phyloP scores from a whole-genome alignment of 2,888 invertebrate species.

The Philopedon plagiatum region DNA sequence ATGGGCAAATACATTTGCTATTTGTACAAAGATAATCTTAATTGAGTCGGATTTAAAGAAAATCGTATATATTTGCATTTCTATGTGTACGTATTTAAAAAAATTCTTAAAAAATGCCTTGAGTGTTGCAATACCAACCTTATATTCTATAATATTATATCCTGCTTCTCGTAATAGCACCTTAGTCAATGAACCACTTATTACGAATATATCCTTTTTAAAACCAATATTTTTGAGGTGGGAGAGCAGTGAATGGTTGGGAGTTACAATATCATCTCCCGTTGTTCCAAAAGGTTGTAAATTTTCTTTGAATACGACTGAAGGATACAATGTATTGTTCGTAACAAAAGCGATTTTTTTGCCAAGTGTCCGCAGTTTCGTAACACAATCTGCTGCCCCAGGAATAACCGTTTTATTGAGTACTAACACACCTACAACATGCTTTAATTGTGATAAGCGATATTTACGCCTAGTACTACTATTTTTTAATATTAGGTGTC shows the following conservation, averaged over 20 bases:
- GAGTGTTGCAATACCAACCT: too few relatives aligned
- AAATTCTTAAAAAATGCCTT: too few relatives aligned
- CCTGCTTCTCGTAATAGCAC: conserved; percentile 12
- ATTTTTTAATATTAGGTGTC: too few relatives aligned
- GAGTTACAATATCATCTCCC: conserved; percentile 16
- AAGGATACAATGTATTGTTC: conserved; percentile 21
- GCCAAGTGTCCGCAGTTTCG: conserved; percentile 8
- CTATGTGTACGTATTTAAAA: too few relatives aligned
- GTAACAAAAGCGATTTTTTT: conserved; percentile 24
- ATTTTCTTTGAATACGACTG: neutral
- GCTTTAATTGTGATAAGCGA: too few relatives aligned
- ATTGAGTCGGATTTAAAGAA: too few relatives aligned
- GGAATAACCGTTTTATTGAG: neutral
- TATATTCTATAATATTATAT: conserved; percentile 25
- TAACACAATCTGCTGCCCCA: conserved; percentile 11
- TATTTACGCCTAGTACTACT: too few relatives aligned
- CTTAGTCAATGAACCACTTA: conserved; percentile 2
- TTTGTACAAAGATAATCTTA: too few relatives aligned
- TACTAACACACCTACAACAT: conserved; percentile 32
- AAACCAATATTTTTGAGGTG: conserved; percentile 27
- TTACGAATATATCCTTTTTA: conserved; percentile 21
- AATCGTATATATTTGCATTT: too few relatives aligned
- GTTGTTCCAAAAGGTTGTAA: conserved; percentile 7
- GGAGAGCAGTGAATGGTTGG: neutral
- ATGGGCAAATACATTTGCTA: too few relatives aligned